A percentile compares a stretch with the other conserved stretches of the same genome.
Conservation (phyloP, 1,140 invertebrate species). For the Diorhabda carinulata region DNA sequence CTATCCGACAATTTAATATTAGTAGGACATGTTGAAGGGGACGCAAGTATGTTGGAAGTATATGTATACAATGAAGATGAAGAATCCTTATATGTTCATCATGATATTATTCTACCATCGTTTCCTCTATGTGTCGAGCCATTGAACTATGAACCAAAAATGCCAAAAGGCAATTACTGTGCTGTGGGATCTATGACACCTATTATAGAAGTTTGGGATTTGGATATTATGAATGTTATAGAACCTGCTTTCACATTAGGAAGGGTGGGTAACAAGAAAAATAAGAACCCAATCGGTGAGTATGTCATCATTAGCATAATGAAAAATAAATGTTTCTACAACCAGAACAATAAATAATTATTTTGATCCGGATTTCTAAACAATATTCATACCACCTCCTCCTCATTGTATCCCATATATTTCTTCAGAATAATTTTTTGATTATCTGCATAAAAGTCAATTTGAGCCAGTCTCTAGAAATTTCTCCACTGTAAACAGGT, state of each 20-base stretch:
- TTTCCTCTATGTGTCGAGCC: slow-evolving; percentile 91
- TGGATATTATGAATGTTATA: slow-evolving; percentile 86
- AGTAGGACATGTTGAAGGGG: slow-evolving; percentile 81
- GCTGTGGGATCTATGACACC: slow-evolving; percentile 90
- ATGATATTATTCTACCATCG: slow-evolving; percentile 83
- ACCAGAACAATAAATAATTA: no score
- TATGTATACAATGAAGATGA: slow-evolving; percentile 90
- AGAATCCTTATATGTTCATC: slow-evolving; percentile 87
- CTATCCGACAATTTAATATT: slow-evolving; percentile 87
- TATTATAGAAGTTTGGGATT: slow-evolving; percentile 90
- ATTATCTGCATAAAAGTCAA: no score
- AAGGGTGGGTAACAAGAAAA: slow-evolving; percentile 69
- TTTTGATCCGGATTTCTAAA: no score
- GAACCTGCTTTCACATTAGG: slow-evolving; percentile 83
- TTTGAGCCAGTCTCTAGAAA: no score
- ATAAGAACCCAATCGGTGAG: slow-evolving; percentile 51
- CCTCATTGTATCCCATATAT: no score
- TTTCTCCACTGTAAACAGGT: no score
- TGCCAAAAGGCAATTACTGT: slow-evolving; percentile 73
- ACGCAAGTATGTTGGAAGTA: slow-evolving; percentile 81
- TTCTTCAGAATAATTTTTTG: no score
- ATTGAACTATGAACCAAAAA: slow-evolving; percentile 77
- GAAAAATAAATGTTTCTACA: no score
- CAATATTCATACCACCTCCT: no score
- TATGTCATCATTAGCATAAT: no score